Evolutionary conservation across 2,888 invertebrate genomes (phyloP).

Genomic region (Auanema freiburgensis): DNA sequence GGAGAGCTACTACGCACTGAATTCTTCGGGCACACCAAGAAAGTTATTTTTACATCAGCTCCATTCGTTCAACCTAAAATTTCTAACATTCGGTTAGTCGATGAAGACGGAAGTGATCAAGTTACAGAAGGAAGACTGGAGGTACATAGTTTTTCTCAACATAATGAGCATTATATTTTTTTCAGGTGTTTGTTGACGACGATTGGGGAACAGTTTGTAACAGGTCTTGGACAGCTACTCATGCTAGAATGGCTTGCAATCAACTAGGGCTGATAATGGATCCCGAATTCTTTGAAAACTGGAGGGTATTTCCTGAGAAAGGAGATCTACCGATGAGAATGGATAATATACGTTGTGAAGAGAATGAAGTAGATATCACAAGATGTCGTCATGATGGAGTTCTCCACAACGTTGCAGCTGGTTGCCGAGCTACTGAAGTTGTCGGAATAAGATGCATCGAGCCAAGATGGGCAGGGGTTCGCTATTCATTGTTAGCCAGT

Average conservation of each 20-base stretch:
- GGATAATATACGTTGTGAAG: slow-evolving; percentile 85
- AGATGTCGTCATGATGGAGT: slow-evolving; percentile 75
- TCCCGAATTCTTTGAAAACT: slow-evolving; percentile 77
- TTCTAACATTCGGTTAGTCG: slow-evolving; percentile 54
- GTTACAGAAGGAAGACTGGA: slow-evolving; percentile 78
- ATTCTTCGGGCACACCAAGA: slow-evolving; percentile 35
- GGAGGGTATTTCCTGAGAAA: slow-evolving; percentile 55
- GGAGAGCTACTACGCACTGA: slow-evolving; percentile 59
- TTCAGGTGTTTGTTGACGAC: slow-evolving; percentile 77
- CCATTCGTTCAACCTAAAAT: slow-evolving; percentile 43
- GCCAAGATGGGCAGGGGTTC: slow-evolving; percentile 89
- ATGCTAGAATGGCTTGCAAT: slow-evolving; percentile 90
- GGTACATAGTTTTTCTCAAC: slow-evolving; percentile 66
- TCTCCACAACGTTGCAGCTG: slow-evolving; percentile 72
- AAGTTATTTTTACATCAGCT: slow-evolving; percentile 54
- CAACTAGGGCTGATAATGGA: slow-evolving; percentile 89
- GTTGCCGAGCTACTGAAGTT: slow-evolving; percentile 66
- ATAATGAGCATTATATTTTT: not conserved
- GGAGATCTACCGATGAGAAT: slow-evolving; percentile 64
- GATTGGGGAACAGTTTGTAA: slow-evolving; percentile 97
- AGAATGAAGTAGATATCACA: slow-evolving; percentile 76
- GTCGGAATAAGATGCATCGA: slow-evolving; percentile 71
- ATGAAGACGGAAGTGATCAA: slow-evolving; percentile 57
- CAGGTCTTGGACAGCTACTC: slow-evolving; percentile 88
- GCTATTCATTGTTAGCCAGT: slow-evolving; percentile 85